Conservation (phyloP, 2,888 invertebrate species). For the Tinea semifulvella region DNA sequence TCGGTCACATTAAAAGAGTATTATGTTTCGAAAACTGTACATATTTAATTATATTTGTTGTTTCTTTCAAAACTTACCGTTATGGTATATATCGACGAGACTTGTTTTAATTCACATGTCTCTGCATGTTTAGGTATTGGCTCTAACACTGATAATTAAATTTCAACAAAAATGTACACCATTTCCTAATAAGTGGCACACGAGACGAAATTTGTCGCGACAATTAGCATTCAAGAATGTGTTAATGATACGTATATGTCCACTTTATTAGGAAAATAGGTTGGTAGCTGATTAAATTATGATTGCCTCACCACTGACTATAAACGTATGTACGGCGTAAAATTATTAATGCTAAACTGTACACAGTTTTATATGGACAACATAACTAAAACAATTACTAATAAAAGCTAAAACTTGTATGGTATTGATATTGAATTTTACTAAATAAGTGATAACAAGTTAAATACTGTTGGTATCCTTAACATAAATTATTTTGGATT, state of each 20-base stretch:
- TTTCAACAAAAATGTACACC: constrained; percentile 47
- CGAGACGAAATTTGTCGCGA: constrained; percentile 41
- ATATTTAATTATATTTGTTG: constrained; percentile 4
- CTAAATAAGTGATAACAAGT: no score
- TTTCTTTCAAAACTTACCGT: constrained; percentile 2
- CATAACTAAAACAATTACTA: no score
- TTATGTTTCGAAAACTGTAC: constrained; percentile 1
- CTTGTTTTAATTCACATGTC: constrained; percentile 18
- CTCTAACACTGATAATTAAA: constrained; percentile 59
- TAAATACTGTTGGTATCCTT: no score
- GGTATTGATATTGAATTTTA: no score
- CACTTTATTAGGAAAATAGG: neutral
- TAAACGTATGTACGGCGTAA: no score
- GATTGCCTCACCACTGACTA: no score
- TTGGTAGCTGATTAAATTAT: no score
- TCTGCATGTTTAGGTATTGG: constrained; percentile 13
- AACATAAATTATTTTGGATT: neutral
- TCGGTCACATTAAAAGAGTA: constrained; percentile 3
- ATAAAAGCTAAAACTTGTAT: no score
- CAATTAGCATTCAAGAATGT: constrained; percentile 53
- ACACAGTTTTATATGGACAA: no score
- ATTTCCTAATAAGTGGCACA: constrained; percentile 56
- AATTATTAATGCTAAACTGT: no score
- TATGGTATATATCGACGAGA: neutral
- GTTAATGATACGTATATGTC: constrained; percentile 54